These are phyloP conservation scores for Ennomos quercinarius DNA, from an alignment of 2,888 invertebrate genomes.

Conservation along the genomic window DNA sequence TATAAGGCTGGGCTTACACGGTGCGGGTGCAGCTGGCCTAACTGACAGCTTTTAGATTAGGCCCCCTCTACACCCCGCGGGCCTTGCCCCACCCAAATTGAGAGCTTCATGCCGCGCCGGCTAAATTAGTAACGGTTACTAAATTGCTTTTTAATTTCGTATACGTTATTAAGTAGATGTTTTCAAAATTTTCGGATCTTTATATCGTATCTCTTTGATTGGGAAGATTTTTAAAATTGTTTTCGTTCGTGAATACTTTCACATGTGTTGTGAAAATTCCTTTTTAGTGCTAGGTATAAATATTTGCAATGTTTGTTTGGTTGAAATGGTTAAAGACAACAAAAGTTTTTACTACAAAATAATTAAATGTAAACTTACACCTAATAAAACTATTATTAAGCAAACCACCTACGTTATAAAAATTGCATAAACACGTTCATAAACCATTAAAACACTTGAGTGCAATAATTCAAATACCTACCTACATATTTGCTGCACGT, in stretches of 20 bases:
- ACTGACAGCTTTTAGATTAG: slow-evolving; percentile 84
- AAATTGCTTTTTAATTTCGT: slow-evolving; percentile 84
- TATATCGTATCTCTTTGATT: slow-evolving; percentile 36
- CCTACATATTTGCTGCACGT: slow-evolving; percentile 5
- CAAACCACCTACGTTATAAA: too few relatives aligned
- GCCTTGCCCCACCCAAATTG: slow-evolving; percentile 74
- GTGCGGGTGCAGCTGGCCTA: slow-evolving; percentile 71
- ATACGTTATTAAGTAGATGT: slow-evolving; percentile 70
- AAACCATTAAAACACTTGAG: background rate
- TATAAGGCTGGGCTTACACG: slow-evolving; percentile 66
- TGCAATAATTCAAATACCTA: background rate
- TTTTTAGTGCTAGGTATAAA: too few relatives aligned
- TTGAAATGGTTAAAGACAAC: too few relatives aligned
- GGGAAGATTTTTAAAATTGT: slow-evolving; percentile 3
- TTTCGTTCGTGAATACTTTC: background rate
- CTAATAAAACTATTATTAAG: too few relatives aligned
- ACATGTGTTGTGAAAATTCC: too few relatives aligned
- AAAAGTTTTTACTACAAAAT: too few relatives aligned
- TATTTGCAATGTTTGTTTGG: too few relatives aligned
- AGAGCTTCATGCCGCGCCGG: slow-evolving; percentile 72
- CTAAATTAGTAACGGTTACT: slow-evolving; percentile 83
- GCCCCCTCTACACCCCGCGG: slow-evolving; percentile 56
- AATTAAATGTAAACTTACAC: too few relatives aligned
- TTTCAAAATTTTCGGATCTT: slow-evolving; percentile 53
- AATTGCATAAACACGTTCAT: too few relatives aligned